Conservation (phyloP, 2,797 vertebrate species). For the Crypturellus tataupa region DNA sequence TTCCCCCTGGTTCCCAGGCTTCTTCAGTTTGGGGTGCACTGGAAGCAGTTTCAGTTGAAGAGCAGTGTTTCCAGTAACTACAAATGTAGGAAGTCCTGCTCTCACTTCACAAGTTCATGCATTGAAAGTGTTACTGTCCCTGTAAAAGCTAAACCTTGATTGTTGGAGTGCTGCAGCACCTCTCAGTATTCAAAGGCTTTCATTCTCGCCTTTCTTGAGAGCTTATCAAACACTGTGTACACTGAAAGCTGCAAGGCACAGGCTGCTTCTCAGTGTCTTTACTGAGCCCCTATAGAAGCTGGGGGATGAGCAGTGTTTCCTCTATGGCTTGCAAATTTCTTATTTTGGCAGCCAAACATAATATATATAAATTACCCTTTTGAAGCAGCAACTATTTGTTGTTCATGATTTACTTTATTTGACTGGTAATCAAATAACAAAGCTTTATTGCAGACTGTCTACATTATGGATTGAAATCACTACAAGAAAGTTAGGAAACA, state of each 20-base stretch:
- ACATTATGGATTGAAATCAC: background rate
- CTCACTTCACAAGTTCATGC: background rate
- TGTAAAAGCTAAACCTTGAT: background rate
- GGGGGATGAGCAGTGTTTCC: background rate
- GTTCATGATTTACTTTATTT: conserved; percentile 7
- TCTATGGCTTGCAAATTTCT: background rate
- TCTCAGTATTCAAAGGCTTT: background rate
- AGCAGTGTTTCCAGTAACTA: background rate
- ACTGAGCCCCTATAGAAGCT: background rate
- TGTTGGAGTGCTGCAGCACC: background rate
- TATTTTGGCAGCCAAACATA: conserved; percentile 38
- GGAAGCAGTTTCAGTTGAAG: background rate
- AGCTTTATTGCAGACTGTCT: background rate
- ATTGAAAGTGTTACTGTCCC: background rate
- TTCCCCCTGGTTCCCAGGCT: background rate
- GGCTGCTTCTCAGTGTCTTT: conserved; percentile 11
- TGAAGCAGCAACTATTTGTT: conserved; percentile 38
- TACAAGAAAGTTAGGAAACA: background rate
- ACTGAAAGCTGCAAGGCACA: conserved; percentile 33
- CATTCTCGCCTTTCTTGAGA: background rate
- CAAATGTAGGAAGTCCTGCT: background rate
- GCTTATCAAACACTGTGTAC: conserved; percentile 5
- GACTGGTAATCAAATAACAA: background rate
- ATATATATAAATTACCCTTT: conserved; percentile 19
- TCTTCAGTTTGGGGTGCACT: background rate